A percentile compares a stretch with the other conserved stretches of the same genome.
Conservation (phyloP, 2,888 invertebrate species). For the Helleia helle region DNA sequence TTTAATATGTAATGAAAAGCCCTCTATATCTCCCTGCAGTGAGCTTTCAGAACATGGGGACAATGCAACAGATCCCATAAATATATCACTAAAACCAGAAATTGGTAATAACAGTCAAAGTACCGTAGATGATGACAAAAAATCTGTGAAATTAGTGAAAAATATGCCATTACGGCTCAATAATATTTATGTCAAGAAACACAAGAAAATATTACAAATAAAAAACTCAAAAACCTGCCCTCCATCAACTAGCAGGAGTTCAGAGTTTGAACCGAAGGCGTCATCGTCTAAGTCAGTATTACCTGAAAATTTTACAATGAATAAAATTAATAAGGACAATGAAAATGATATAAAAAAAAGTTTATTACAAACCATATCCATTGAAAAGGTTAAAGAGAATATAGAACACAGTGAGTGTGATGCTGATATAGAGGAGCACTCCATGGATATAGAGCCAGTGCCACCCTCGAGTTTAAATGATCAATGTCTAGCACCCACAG, state of each 20-base stretch:
- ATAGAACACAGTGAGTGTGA: slow-evolving; percentile 43
- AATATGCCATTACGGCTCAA: slow-evolving; percentile 39
- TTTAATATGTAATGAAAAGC: slow-evolving; percentile 67
- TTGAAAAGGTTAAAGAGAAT: slow-evolving; percentile 40
- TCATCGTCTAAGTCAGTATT: slow-evolving; percentile 40
- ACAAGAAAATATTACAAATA: slow-evolving; percentile 60
- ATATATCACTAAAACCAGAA: slow-evolving; percentile 38
- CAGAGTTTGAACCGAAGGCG: slow-evolving; percentile 32
- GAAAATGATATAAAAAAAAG: slow-evolving; percentile 30
- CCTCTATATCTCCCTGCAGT: slow-evolving; percentile 66
- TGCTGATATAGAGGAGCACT: slow-evolving; percentile 51
- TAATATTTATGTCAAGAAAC: slow-evolving; percentile 59
- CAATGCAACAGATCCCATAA: slow-evolving; percentile 46
- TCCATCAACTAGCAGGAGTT: slow-evolving; percentile 17
- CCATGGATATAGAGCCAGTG: slow-evolving; percentile 53
- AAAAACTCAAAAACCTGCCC: slow-evolving; percentile 44
- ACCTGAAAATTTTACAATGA: slow-evolving; percentile 48
- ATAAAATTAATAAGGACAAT: slow-evolving; percentile 31
- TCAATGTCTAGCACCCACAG: slow-evolving; percentile 30
- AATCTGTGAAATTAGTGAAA: slow-evolving; percentile 30
- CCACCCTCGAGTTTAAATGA: slow-evolving; percentile 32
- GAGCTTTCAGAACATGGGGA: slow-evolving; percentile 62
- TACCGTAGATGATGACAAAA: slow-evolving; percentile 27
- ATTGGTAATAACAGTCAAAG: slow-evolving; percentile 26
- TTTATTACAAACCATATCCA: slow-evolving; percentile 39